phyloP scores from a whole-genome alignment of 2,797 vertebrate species.

The Cuniculus paca region DNA sequence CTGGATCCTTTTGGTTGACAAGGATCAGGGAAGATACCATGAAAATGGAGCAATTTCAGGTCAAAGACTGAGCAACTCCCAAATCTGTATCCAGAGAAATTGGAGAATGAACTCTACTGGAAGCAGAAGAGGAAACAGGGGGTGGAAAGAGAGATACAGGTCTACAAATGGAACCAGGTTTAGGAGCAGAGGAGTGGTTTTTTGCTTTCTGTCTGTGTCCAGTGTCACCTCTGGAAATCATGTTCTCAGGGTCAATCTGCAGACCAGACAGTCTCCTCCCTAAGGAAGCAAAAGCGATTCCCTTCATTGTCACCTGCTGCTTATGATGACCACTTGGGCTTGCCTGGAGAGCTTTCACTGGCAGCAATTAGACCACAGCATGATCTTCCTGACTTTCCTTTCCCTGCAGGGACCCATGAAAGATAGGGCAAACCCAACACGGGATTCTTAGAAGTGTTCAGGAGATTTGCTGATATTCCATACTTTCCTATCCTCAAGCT shows the following conservation, averaged over 20 bases:
- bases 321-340: neutral
- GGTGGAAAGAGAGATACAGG: neutral
- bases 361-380: neutral
- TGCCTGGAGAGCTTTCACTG: neutral
- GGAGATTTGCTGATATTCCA: accelerated
- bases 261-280: neutral
- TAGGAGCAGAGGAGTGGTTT: neutral
- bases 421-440: accelerated
- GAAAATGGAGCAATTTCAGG: neutral
- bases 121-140: accelerated
- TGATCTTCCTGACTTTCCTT: neutral
- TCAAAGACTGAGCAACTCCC: neutral
- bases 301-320: neutral
- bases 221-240: neutral
- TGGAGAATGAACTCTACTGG: accelerated
- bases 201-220: neutral
- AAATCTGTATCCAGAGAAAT: neutral
- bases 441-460: accelerated
- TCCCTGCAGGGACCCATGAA: neutral
- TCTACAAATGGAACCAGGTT: too few species aligned
- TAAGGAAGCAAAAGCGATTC: neutral
- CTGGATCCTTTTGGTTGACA: accelerated
- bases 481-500: accelerated
- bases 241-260: accelerated
- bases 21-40: neutral